These are phyloP conservation scores for Pionites leucogaster DNA, from an alignment of 2,113 vertebrate genomes.

Conservation along the genomic window DNA sequence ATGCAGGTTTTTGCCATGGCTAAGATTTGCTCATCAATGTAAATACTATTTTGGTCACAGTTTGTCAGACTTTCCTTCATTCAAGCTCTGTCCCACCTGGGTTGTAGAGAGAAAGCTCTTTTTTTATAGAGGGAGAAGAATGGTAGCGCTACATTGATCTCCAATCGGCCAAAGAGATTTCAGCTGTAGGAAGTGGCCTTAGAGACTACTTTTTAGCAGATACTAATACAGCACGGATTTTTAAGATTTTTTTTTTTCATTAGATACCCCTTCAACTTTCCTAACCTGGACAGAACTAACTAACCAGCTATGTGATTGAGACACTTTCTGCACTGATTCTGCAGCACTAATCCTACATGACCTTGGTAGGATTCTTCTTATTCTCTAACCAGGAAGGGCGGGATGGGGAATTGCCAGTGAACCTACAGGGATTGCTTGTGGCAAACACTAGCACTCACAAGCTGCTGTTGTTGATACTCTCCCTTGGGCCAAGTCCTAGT, in stretches of 20 bases:
- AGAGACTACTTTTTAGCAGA: not conserved
- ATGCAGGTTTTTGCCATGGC: not conserved
- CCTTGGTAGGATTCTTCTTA: fast-evolving
- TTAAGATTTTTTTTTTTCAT: not conserved
- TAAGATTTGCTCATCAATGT: not conserved
- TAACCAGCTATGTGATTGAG: not conserved
- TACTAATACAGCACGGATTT: not conserved
- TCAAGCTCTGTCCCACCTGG: not conserved
- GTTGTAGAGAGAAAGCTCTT: not conserved
- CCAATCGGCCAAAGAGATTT: not conserved
- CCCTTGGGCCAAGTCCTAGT: not conserved
- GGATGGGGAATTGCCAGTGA: not conserved
- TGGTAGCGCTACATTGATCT: not conserved
- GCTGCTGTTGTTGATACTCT: not conserved
- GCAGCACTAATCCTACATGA: not conserved
- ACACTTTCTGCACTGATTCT: not conserved
- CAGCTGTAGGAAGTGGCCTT: not conserved
- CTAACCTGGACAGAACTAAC: no score
- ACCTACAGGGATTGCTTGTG: not conserved
- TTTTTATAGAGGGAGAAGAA: not conserved
- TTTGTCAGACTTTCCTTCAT: not conserved
- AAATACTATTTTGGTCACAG: not conserved
- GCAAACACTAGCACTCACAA: not conserved
- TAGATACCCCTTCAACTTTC: not conserved
- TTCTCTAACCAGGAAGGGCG: not conserved